Base-by-base conservation (phyloP, 2,113 vertebrate genomes). In the Cettia cetti region DNA sequence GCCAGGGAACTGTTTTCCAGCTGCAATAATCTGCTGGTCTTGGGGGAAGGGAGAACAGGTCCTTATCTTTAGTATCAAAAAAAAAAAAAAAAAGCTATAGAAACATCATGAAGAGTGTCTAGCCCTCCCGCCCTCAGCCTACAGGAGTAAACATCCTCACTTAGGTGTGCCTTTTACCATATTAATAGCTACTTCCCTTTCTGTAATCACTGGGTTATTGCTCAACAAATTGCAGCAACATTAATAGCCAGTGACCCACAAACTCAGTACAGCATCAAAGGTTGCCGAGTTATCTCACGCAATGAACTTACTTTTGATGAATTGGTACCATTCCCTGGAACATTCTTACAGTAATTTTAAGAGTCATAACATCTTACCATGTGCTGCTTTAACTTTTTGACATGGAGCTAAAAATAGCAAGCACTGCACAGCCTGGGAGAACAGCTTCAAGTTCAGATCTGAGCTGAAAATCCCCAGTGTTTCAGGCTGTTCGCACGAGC, bases 171-270 rank as follows among this genome's bases (percentile, higher is more conserved):
- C 92, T 96, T 89, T 94, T 96, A 83, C 87, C 68, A 60, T 94
- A 96, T 95, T 94, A 95, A 96, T 95, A 94, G 96, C 71, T 88
- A 90, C 94, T 96, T 96, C 85, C 94, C 82, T 86, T 96, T 93
- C 94, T 15, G 68, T 94, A 95, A 93, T 95, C 93, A 93, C 87
- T 26, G 68, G 71, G 63, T 95, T 96, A 94, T 92, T 70, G 64
- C 93, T 96, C 42, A 82, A 96, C 90, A 94, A 94, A 94, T 70
- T 80, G 82, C 93, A 90, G 79, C 79, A 82, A 35, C 7, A 2
- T 80, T 91, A 89, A 95, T 82, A 92, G 85, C 71, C 66, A 92
- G 71, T 86, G 94, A 92, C 92, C 94, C 92, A 74, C 77, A 91
- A 92, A 92, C 86, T 90, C 79, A 30, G 42, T 19, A 60, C 59